These are phyloP conservation scores for Galerucella calmariensis DNA, from an alignment of 2,888 invertebrate species.

Conservation along the genomic window DNA sequence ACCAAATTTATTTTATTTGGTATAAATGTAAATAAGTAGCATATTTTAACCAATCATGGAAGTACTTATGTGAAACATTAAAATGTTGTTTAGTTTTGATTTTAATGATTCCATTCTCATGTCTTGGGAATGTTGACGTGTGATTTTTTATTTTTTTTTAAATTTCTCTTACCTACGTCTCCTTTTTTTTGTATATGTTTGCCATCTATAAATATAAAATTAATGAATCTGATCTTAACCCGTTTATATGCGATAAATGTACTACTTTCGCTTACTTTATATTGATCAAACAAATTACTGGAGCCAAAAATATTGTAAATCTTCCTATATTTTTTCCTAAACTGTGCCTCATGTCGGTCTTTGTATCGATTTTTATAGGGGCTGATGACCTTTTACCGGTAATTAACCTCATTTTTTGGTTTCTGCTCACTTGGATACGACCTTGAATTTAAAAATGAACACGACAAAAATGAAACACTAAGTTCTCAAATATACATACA, in stretches of 20 bases:
- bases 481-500: conserved; percentile 10
- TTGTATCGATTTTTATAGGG: conserved; percentile 21
- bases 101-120: too few species aligned
- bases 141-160: too few species aligned
- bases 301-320: conserved; percentile 10
- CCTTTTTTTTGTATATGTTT: not conserved
- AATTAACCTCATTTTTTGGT: conserved; percentile 20
- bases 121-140: too few species aligned
- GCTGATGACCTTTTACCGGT: conserved; percentile 18
- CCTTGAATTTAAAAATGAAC: conserved; percentile 23
- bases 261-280: not conserved
- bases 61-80: too few species aligned
- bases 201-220: not conserved
- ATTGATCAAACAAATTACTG: not conserved
- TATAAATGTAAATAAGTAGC: not conserved
- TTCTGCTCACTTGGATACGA: conserved; percentile 22
- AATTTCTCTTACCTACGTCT: too few species aligned
- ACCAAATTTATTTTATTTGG: not conserved
- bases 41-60: too few species aligned
- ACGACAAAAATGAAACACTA: conserved; percentile 14
- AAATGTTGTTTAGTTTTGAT: not conserved
- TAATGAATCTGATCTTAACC: not conserved
- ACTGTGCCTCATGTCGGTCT: conserved; percentile 17
- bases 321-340: conserved; percentile 1
- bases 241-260: not conserved